Evolutionary conservation across 2,797 vertebrate genomes (phyloP).

Genomic region (Margarornis squamiger): DNA sequence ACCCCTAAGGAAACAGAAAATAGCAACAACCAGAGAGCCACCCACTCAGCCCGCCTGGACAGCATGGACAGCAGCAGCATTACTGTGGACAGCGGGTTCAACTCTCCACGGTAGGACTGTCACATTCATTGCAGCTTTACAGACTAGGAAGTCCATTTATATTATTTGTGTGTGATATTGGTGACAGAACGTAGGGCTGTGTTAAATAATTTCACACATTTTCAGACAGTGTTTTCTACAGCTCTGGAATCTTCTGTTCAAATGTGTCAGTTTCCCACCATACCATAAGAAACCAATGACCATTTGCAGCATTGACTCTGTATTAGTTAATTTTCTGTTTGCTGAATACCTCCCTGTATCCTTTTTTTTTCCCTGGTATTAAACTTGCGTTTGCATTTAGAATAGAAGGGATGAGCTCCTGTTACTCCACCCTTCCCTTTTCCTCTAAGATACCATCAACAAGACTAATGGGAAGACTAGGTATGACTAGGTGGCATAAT

Average conservation of each 20-base stretch:
- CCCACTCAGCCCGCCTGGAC: constrained; percentile 94
- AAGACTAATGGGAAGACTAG: background rate
- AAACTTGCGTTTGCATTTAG: constrained; percentile 26
- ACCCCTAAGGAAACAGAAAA: constrained; percentile 96
- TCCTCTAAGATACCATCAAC: background rate
- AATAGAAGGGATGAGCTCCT: background rate
- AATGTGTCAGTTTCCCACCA: constrained; percentile 31
- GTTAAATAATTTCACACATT: constrained; percentile 31
- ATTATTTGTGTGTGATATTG: background rate
- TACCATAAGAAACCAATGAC: background rate
- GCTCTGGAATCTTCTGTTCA: constrained; percentile 62
- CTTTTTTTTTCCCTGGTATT: background rate
- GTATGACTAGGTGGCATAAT: background rate
- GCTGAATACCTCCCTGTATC: background rate
- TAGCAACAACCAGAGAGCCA: constrained; percentile 91
- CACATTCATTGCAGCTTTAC: constrained; percentile 58
- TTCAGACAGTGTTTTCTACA: constrained; percentile 60
- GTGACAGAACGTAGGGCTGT: background rate
- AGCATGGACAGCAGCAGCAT: constrained; percentile 99
- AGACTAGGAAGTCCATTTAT: background rate
- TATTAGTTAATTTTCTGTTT: background rate
- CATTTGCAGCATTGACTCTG: background rate
- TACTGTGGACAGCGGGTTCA: constrained; percentile 99
- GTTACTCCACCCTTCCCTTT: background rate
- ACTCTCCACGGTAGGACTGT: constrained; percentile 94